Evolutionary conservation across 2,888 invertebrate species (phyloP), one percentile per base, ranked within the genome.

Genomic region (Andrena marginata): DNA sequence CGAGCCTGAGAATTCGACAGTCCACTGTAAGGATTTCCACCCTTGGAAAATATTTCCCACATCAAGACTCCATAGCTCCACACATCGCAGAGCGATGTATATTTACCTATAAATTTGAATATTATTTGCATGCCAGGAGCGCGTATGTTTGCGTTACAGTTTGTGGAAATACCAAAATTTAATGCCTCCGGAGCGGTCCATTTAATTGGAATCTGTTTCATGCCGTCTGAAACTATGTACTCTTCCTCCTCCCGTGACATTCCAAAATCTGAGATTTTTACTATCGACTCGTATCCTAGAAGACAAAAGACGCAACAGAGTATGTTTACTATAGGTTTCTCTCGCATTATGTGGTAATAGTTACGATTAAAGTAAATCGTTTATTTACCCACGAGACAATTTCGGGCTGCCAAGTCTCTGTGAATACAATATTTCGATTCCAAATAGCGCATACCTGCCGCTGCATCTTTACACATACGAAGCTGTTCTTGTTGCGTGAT

Each of bases 111-210:
- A 94, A 23, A 49, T 64, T 29, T 35, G n/a, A 10, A 26, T 20
- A 67, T 56, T 48, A 23, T 35, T 68, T 49, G 8, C 62, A 4
- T 63, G 26, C 31, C 6, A 75, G 48, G 35, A 20, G 7, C 54
- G 20, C 8, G 20, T 54, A 4, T 10, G 13, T 31, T 13, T 8
- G 51, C 35, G 2, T 48, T 29, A 62, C 62, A 67, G n/a, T 51
- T 48, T n/a, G 33, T 42, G 0, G 0, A 75, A 94, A 94, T 93
- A 96, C 99, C 99, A 93, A 98, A 99, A 94, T 99, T 98, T 13
- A 99, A 95, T 2, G 99, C 99, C 95, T 99, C 99, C 0, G 99
- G 99, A 2, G 99, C 99, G 0, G 99, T 99, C 99, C 99, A 99
- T 94, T 99, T 99, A 82, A 99, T 99, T 0, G 99, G 99, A 90